A percentile compares a stretch with the other conserved stretches of the same genome.
Conservation (phyloP, 2,888 invertebrate genomes). For the Orthosia gracilis region DNA sequence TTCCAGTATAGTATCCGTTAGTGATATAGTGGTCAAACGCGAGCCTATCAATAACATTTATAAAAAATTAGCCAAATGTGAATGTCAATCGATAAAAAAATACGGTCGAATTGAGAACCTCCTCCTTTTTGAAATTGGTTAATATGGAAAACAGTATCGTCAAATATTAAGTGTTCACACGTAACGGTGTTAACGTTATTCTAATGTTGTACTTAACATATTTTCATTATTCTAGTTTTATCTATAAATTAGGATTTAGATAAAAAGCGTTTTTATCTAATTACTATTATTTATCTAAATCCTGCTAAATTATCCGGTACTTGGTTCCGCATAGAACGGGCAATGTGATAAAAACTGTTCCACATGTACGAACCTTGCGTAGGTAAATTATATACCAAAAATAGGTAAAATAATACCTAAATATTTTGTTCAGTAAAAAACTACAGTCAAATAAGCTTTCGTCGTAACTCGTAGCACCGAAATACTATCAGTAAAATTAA, state of each 20-base stretch:
- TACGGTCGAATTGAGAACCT: too few relatives aligned
- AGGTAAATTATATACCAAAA: not conserved
- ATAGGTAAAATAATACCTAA: not conserved
- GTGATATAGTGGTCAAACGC: too few relatives aligned
- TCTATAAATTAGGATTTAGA: conserved; percentile 36
- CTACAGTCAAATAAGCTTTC: not conserved
- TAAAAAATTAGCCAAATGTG: not conserved
- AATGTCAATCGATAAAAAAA: not conserved
- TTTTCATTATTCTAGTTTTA: conserved; percentile 30
- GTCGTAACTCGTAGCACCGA: not conserved
- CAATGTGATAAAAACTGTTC: conserved; percentile 4
- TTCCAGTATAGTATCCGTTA: too few relatives aligned
- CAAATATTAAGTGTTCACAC: not conserved
- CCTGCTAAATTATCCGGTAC: conserved; percentile 9
- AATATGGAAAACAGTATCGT: conserved; percentile 15
- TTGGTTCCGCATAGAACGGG: not conserved
- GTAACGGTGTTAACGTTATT: not conserved
- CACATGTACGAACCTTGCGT: not conserved
- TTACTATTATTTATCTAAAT: conserved; percentile 38
- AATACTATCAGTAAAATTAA: too few relatives aligned
- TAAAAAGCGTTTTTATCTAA: conserved; percentile 7
- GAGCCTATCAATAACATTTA: too few relatives aligned
- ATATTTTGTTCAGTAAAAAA: not conserved
- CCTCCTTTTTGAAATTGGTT: too few relatives aligned
- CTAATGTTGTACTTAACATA: not conserved